phyloP scores from a whole-genome alignment of 2,113 vertebrate genomes.

The Zapornia atra region DNA sequence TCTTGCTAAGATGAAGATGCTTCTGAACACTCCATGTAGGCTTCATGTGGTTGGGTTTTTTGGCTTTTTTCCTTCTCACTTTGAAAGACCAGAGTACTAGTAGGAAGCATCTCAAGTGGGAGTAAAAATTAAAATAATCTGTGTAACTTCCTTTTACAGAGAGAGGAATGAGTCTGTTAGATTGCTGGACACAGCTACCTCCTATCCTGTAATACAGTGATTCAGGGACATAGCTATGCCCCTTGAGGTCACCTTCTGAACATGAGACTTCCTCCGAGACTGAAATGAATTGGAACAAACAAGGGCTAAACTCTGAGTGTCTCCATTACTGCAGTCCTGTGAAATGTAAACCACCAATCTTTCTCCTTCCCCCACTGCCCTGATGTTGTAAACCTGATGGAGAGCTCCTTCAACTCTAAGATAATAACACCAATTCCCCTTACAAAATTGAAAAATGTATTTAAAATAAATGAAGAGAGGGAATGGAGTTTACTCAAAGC shows the following conservation, averaged over 20 bases:
- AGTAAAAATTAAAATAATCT: not conserved
- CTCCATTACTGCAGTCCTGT: not conserved
- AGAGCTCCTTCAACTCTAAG: not conserved
- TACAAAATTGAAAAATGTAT: not conserved
- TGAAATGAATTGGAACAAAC: not conserved
- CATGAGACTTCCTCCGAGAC: not conserved
- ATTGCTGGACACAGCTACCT: not conserved
- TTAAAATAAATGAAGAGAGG: not conserved
- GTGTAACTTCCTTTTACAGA: not conserved
- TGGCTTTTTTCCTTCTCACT: too few species aligned
- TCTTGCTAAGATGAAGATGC: not conserved
- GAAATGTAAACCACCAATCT: not conserved
- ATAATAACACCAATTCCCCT: not conserved
- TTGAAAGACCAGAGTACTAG: not conserved
- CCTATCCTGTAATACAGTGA: not conserved
- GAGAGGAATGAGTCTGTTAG: not conserved
- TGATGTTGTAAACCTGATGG: not conserved
- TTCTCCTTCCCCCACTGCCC: rapidly evolving
- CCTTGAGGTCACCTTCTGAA: slow-evolving; percentile 2
- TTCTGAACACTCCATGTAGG: not conserved
- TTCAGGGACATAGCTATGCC: not conserved
- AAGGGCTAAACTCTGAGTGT: not conserved
- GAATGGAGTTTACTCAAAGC: not conserved
- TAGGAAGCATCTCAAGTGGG: not conserved
- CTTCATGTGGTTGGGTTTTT: not conserved